These are phyloP conservation scores for Leptinotarsa undecemlineata DNA, from an alignment of 1,140 invertebrate genomes.

Conservation along the genomic window DNA sequence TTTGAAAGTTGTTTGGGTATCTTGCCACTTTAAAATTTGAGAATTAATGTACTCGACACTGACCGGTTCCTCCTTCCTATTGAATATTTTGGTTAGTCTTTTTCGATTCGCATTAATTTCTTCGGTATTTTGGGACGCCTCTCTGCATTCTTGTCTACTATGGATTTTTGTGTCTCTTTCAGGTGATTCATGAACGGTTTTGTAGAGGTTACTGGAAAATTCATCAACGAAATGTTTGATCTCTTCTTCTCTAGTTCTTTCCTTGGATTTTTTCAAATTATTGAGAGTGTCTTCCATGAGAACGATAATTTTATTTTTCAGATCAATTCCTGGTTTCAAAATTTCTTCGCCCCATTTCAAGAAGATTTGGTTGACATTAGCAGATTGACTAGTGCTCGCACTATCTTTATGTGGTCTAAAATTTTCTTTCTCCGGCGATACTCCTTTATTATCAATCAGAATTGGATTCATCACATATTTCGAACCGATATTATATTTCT, in stretches of 20 bases:
- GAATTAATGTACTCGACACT: conserved; percentile 45
- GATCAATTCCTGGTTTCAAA: conserved; percentile 40
- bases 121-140: background rate
- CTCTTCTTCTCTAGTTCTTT: conserved; percentile 29
- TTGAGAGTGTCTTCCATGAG: conserved; percentile 38
- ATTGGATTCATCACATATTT: conserved; percentile 30
- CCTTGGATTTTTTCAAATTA: conserved; percentile 29
- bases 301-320: conserved; percentile 42
- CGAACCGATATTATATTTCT: background rate
- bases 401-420: conserved; percentile 26
- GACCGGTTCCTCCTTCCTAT: conserved; percentile 9
- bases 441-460: conserved; percentile 21
- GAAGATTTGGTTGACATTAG: conserved; percentile 28
- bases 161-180: background rate
- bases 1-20: conserved; percentile 40
- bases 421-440: conserved; percentile 33
- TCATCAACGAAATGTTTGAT: conserved; percentile 31
- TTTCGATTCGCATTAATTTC: background rate
- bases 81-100: background rate
- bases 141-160: background rate
- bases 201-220: conserved; percentile 31
- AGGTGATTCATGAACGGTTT: conserved; percentile 21
- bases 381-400: background rate
- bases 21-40: conserved; percentile 37
- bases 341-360: conserved; percentile 48